phyloP scores from a whole-genome alignment of 2,888 invertebrate genomes.

The Sinohyriopsis cumingii region DNA sequence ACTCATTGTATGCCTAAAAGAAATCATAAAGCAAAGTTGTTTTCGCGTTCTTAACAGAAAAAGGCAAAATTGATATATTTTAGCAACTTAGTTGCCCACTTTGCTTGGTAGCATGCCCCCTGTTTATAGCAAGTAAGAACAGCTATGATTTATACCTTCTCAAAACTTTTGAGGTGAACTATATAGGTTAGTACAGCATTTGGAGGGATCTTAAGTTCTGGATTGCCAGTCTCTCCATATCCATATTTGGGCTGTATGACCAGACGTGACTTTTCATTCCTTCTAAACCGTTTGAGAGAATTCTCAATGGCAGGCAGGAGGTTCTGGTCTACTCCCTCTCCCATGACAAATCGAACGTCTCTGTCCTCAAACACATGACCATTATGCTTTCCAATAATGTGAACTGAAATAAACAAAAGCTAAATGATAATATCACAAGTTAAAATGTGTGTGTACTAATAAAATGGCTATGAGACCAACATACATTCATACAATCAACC shows the following conservation, averaged over 20 bases:
- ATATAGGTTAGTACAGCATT: conserved; percentile 81
- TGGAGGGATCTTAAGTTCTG: conserved; percentile 83
- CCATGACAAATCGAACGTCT: conserved; percentile 86
- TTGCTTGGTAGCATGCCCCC: too few species aligned
- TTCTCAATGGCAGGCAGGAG: conserved; percentile 3
- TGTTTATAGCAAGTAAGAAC: too few species aligned
- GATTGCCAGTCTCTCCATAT: conserved; percentile 82
- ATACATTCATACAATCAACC: too few species aligned
- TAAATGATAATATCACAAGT: too few species aligned
- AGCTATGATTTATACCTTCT: conserved; percentile 76
- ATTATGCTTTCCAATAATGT: conserved; percentile 80
- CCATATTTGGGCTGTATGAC: conserved; percentile 83
- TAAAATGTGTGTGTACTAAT: too few species aligned
- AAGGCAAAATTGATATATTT: too few species aligned
- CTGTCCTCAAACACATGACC: conserved; percentile 84
- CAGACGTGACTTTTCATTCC: conserved; percentile 81
- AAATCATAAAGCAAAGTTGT: too few species aligned
- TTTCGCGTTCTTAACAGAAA: too few species aligned
- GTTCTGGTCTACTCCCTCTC: conserved; percentile 83
- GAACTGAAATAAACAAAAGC: conserved; percentile 77
- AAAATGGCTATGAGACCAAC: too few species aligned
- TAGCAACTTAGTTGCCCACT: too few species aligned
- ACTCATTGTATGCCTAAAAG: too few species aligned
- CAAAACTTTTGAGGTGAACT: conserved; percentile 87
- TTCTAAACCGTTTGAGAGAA: conserved; percentile 77